Conservation (phyloP, 2,113 vertebrate genomes). For the Oncorhynchus clarkii region DNA sequence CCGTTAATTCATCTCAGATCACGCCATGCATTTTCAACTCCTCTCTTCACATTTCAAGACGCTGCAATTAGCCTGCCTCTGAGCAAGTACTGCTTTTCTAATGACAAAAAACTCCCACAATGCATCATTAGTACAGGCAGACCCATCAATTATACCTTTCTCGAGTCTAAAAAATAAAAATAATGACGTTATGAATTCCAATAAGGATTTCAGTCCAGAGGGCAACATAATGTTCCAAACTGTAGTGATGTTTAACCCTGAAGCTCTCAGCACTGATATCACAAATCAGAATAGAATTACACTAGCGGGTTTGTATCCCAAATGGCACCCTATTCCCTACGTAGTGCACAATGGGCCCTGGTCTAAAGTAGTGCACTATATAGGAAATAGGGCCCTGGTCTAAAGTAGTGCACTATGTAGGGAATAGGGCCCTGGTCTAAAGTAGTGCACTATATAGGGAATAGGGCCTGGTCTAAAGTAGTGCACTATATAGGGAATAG, state of each 20-base stretch:
- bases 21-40: conserved; percentile 32
- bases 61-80: conserved; percentile 26
- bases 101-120: conserved; percentile 45
- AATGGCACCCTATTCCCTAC: too few relatives aligned
- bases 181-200: conserved; percentile 17
- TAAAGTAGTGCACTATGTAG: too few relatives aligned
- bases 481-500: too few relatives aligned
- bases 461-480: too few relatives aligned
- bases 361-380: too few relatives aligned
- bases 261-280: neutral
- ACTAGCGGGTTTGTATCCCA: too few relatives aligned
- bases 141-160: conserved; percentile 12
- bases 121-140: conserved; percentile 41
- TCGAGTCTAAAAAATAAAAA: conserved; percentile 19
- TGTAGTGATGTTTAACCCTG: neutral
- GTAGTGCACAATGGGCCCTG: too few relatives aligned
- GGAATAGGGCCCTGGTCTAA: too few relatives aligned
- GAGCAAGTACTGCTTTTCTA: conserved; percentile 11
- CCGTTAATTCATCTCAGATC: conserved; percentile 38
- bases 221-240: neutral
- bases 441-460: too few relatives aligned
- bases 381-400: too few relatives aligned
- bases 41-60: conserved; percentile 38
- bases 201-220: neutral
- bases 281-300: neutral